Evolutionary conservation across 1,140 invertebrate species (phyloP).

Genomic region (Stegodyphus mimosarum): DNA sequence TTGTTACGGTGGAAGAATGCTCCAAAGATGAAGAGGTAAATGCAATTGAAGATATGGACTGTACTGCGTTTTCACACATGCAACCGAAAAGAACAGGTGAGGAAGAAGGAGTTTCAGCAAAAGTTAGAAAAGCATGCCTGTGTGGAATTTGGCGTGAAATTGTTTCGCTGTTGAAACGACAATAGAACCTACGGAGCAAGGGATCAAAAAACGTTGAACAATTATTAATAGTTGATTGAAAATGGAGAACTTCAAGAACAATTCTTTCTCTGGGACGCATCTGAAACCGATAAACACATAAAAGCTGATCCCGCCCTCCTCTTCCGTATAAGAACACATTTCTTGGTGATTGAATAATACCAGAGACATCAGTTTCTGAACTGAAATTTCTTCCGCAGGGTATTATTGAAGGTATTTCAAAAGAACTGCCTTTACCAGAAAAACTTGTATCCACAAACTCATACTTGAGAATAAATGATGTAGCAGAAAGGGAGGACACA

Average conservation of each 20-base stretch:
- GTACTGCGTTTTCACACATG: constrained; percentile 8
- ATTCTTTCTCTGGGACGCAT: constrained; percentile 51
- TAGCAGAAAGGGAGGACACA: constrained; percentile 32
- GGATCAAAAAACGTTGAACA: constrained; percentile 54
- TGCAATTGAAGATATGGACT: constrained; percentile 73
- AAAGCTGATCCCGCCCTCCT: constrained; percentile 61
- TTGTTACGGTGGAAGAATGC: constrained; percentile 71
- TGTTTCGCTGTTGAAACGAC: constrained; percentile 20
- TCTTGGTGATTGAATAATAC: constrained; percentile 48
- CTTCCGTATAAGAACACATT: constrained; percentile 64
- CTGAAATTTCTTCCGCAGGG: constrained; percentile 12
- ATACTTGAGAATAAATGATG: constrained; percentile 62
- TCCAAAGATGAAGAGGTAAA: constrained; percentile 81
- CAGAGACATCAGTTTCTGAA: neutral
- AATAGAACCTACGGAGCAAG: constrained; percentile 18
- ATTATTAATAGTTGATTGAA: constrained; percentile 34
- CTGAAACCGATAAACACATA: constrained; percentile 61
- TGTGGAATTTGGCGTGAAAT: neutral
- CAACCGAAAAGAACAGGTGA: constrained; percentile 74
- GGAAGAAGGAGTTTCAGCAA: constrained; percentile 71
- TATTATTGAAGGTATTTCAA: constrained; percentile 25
- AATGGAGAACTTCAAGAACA: constrained; percentile 32
- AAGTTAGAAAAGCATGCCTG: constrained; percentile 34
- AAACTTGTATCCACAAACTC: constrained; percentile 63
- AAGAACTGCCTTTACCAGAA: constrained; percentile 5